A percentile compares a stretch with the other conserved stretches of the same genome.
Evolutionary conservation across 2,888 invertebrate genomes (phyloP).

Genomic region (Allygus modestus): DNA sequence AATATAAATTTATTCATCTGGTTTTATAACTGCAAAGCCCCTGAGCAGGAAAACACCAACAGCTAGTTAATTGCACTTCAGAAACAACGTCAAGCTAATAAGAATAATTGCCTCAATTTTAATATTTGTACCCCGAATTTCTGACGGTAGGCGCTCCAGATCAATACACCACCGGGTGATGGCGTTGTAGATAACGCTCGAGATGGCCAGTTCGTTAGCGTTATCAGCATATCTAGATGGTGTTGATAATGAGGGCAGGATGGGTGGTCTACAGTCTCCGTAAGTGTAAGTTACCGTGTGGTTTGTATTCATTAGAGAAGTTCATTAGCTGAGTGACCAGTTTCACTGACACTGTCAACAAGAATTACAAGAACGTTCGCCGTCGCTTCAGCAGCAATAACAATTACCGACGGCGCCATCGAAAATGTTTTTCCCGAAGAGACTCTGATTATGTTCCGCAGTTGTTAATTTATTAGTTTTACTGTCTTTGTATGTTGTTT

Average conservation of each 20-base stretch:
- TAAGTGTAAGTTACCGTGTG: slow-evolving; percentile 38
- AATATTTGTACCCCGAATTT: too few relatives aligned
- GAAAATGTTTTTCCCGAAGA: neutral
- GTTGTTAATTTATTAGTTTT: too few relatives aligned
- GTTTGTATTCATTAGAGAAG: slow-evolving; percentile 32
- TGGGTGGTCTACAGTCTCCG: slow-evolving; percentile 35
- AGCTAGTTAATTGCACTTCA: too few relatives aligned
- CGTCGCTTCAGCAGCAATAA: neutral
- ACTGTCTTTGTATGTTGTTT: too few relatives aligned
- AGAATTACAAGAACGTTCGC: neutral
- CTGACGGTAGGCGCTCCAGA: neutral
- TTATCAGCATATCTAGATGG: slow-evolving; percentile 40
- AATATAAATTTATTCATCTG: too few relatives aligned
- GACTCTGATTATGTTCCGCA: too few relatives aligned
- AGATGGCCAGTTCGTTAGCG: slow-evolving; percentile 38
- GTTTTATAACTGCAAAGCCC: too few relatives aligned
- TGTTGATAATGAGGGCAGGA: slow-evolving; percentile 35
- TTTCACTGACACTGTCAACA: slow-evolving; percentile 24
- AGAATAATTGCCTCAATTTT: too few relatives aligned
- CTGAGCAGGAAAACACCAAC: too few relatives aligned
- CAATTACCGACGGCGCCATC: neutral
- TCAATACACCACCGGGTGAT: slow-evolving; percentile 7
- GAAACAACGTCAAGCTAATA: too few relatives aligned
- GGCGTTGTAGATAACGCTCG: neutral
- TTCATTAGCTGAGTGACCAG: slow-evolving; percentile 44